These are phyloP conservation scores for Pongo pygmaeus DNA, from an alignment of 2,113 vertebrate genomes.

Conservation along the genomic window DNA sequence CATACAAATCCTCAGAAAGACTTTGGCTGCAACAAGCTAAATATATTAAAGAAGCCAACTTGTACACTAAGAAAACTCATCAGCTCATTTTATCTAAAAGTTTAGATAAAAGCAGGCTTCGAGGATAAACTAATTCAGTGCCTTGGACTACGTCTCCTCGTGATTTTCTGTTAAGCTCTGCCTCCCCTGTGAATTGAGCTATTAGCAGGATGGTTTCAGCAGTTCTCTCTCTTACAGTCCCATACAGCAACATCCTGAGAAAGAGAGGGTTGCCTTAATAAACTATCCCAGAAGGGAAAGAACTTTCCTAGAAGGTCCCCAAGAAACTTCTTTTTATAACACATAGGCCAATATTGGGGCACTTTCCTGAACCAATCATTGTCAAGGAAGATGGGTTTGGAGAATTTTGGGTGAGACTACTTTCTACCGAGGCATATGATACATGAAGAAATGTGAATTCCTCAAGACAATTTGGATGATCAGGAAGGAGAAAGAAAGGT, in stretches of 20 bases:
- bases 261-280: not conserved
- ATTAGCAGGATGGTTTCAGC: not conserved
- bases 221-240: not conserved
- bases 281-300: not conserved
- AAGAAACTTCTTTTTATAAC: not conserved
- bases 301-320: not conserved
- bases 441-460: not conserved
- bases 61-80: not conserved
- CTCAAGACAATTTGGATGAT: not conserved
- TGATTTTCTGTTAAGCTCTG: not conserved
- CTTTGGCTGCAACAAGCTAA: not conserved
- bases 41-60: not conserved
- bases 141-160: not conserved
- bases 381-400: not conserved
- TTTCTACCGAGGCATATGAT: not conserved
- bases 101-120: not conserved
- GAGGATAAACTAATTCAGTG: not conserved
- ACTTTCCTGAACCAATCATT: not conserved
- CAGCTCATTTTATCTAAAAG: not conserved
- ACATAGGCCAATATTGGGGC: not conserved
- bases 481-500: not conserved
- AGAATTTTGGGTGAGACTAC: not conserved
- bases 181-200: not conserved
- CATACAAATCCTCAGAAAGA: not conserved
- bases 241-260: not conserved